These are phyloP conservation scores for Albula goreensis DNA, from an alignment of 2,113 vertebrate species.

Conservation along the genomic window DNA sequence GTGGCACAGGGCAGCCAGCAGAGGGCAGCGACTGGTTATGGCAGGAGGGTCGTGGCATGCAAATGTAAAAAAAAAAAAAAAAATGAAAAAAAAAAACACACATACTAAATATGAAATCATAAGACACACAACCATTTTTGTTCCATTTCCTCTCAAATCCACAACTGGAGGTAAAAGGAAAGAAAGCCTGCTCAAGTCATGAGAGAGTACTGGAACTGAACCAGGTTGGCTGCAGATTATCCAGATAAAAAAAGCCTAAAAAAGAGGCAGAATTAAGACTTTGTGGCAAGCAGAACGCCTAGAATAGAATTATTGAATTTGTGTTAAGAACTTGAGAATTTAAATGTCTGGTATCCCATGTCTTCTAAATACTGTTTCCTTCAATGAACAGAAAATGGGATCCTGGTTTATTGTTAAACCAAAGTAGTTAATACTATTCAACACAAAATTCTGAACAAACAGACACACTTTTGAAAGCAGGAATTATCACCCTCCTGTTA, in stretches of 20 bases:
- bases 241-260: background rate
- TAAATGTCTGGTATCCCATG: conserved; percentile 10
- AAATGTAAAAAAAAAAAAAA: conserved; percentile 34
- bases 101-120: conserved; percentile 21
- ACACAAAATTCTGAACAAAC: conserved; percentile 1
- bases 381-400: conserved; percentile 20
- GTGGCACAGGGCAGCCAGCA: conserved; percentile 49
- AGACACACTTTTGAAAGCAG: conserved; percentile 39
- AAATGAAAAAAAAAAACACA: conserved; percentile 20
- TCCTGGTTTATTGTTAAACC: conserved; percentile 41
- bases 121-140: conserved; percentile 53
- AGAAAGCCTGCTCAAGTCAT: conserved; percentile 36
- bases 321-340: conserved; percentile 21
- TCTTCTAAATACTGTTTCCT: conserved; percentile 28
- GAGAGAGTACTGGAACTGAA: conserved; percentile 26
- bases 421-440: conserved; percentile 44
- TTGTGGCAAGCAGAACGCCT: background rate
- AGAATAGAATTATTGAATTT: conserved; percentile 1
- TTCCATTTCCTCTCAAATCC: conserved; percentile 49
- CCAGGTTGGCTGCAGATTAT: conserved; percentile 25
- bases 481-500: conserved; percentile 35
- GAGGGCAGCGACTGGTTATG: conserved; percentile 56
- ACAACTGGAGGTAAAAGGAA: conserved; percentile 27
- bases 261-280: background rate
- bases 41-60: conserved; percentile 47